Conservation (phyloP, 2,797 vertebrate species). For the Naso thynnoides region DNA sequence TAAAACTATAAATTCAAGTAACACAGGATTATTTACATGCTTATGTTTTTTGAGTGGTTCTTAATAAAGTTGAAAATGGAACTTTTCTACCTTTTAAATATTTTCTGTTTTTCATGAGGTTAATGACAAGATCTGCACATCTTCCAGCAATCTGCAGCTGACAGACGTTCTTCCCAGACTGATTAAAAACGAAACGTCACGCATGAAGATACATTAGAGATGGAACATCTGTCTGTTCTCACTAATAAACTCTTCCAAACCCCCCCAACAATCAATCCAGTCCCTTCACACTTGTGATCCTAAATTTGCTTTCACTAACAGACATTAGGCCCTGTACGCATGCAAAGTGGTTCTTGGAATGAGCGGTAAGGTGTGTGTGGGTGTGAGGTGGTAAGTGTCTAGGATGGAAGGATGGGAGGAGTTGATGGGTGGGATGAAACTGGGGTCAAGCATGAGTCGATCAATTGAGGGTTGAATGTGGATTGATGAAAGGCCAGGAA, state of each 20-base stretch:
- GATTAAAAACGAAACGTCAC: not conserved
- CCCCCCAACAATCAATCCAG: not conserved
- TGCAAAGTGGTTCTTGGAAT: not conserved
- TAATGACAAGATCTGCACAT: not conserved
- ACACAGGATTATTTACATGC: not conserved
- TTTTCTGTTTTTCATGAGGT: not conserved
- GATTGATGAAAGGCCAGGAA: not conserved
- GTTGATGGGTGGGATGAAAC: not conserved
- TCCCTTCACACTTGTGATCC: not conserved
- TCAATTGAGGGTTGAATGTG: not conserved
- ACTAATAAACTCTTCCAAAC: not conserved
- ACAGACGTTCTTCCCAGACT: not conserved
- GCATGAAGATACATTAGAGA: not conserved
- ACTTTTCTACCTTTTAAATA: not conserved
- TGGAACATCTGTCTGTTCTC: not conserved
- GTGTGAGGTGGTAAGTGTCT: not conserved
- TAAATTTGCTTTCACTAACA: not conserved
- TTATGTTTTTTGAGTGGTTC: not conserved
- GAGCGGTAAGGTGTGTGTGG: not conserved
- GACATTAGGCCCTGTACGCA: not conserved
- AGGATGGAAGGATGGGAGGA: not conserved
- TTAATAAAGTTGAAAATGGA: not conserved
- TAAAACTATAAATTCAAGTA: not conserved
- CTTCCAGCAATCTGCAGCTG: not conserved
- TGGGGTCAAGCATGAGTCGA: not conserved